Conservation (phyloP, 2,888 invertebrate species). For the Pachymerium ferrugineum region DNA sequence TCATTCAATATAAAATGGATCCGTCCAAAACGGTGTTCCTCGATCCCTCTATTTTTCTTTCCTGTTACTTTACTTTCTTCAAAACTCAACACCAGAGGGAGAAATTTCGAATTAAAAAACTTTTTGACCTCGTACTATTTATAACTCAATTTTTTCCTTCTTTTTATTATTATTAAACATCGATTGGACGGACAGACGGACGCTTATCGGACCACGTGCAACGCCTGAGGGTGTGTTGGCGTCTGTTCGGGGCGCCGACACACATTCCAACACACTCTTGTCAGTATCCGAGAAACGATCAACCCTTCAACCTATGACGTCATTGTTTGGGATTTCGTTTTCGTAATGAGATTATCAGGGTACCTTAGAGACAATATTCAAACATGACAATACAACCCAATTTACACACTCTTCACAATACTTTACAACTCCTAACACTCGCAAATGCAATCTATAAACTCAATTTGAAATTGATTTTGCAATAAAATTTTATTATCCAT, state of each 20-base stretch:
- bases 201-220: slow-evolving; percentile 5
- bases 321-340: too few relatives aligned
- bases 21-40: background rate
- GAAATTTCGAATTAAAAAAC: background rate
- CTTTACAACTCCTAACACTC: too few relatives aligned
- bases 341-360: too few relatives aligned
- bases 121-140: background rate
- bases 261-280: background rate
- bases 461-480: too few relatives aligned
- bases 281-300: background rate
- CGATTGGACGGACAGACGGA: background rate
- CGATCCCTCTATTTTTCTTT: background rate
- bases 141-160: background rate
- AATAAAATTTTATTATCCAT: too few relatives aligned
- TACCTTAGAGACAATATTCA: too few relatives aligned
- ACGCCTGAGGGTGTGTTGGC: background rate
- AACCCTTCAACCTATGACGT: background rate
- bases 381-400: too few relatives aligned
- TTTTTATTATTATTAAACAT: background rate
- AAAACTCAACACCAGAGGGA: background rate
- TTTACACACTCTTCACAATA: too few relatives aligned
- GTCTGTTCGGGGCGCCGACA: background rate
- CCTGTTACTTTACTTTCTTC: background rate
- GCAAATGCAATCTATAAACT: too few relatives aligned
- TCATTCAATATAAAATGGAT: background rate